A percentile compares a stretch with the other conserved stretches of the same genome.
Conservation (phyloP, 2,888 invertebrate genomes). For the Choristoneura rosaceana region DNA sequence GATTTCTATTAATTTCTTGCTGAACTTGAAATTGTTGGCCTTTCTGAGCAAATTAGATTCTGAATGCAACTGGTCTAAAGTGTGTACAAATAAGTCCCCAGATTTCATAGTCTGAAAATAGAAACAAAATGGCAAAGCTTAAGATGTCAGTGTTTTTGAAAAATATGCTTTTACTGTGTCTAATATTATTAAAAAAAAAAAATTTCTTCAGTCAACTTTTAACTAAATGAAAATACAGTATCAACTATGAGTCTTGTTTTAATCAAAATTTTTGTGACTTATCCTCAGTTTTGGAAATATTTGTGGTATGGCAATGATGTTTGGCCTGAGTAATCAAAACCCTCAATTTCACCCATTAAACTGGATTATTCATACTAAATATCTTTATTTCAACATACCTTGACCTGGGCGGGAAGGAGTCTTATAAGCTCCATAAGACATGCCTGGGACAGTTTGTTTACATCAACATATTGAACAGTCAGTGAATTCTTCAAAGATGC, state of each 20-base stretch:
- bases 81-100: slow-evolving; percentile 62
- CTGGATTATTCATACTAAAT: not conserved
- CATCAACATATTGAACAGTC: slow-evolving; percentile 62
- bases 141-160: too few relatives aligned
- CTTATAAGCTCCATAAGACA: slow-evolving; percentile 61
- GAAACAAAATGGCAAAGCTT: too few relatives aligned
- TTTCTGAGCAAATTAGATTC: slow-evolving; percentile 74
- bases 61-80: slow-evolving; percentile 63
- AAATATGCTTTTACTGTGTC: too few relatives aligned
- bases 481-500: slow-evolving; percentile 61
- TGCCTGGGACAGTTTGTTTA: slow-evolving; percentile 60
- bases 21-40: slow-evolving; percentile 61
- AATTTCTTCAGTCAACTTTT: too few relatives aligned
- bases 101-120: slow-evolving; percentile 61
- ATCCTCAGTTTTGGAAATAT: too few relatives aligned
- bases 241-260: too few relatives aligned
- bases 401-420: slow-evolving; percentile 58
- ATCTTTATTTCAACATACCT: slow-evolving; percentile 54
- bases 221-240: too few relatives aligned
- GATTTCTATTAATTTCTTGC: slow-evolving; percentile 60
- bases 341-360: too few relatives aligned
- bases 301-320: too few relatives aligned
- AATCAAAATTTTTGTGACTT: too few relatives aligned
- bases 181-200: too few relatives aligned
- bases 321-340: too few relatives aligned